phyloP scores from a whole-genome alignment of 2,797 vertebrate species.

The Sebastes flavidus region DNA sequence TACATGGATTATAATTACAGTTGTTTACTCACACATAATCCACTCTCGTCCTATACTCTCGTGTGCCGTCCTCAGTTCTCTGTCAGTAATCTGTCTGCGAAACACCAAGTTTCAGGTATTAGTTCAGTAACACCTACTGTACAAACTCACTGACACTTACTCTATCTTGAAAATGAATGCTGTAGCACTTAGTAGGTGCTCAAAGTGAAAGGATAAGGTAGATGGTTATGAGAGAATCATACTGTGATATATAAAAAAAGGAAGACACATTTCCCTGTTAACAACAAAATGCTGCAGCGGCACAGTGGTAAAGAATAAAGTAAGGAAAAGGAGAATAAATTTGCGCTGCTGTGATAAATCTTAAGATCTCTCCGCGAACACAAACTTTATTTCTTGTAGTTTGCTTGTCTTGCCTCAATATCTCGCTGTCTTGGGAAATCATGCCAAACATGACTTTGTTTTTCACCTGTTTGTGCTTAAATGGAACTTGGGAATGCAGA shows the following conservation, averaged over 20 bases:
- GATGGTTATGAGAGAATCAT: conserved; percentile 22
- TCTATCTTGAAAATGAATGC: conserved; percentile 6
- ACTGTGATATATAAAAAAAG: background rate
- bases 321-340: conserved; percentile 15
- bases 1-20: background rate
- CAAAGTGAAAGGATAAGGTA: conserved; percentile 3
- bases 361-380: conserved; percentile 20
- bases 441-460: conserved; percentile 65
- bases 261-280: conserved; percentile 20
- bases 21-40: background rate
- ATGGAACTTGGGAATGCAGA: conserved; percentile 62
- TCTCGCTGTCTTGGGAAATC: conserved; percentile 63
- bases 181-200: conserved; percentile 14
- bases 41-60: background rate
- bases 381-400: conserved; percentile 48
- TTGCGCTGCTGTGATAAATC: conserved; percentile 28
- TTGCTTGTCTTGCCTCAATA: conserved; percentile 49
- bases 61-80: background rate
- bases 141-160: conserved; percentile 10
- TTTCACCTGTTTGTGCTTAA: conserved; percentile 65
- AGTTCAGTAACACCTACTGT: conserved; percentile 1
- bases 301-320: conserved; percentile 14
- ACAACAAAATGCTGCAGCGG: conserved; percentile 11
- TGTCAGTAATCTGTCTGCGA: background rate
- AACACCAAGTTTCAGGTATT: background rate